Evolutionary conservation across 2,797 vertebrate species (phyloP), one percentile per base, ranked within the genome.

Genomic region (Hippocampus kuda): DNA sequence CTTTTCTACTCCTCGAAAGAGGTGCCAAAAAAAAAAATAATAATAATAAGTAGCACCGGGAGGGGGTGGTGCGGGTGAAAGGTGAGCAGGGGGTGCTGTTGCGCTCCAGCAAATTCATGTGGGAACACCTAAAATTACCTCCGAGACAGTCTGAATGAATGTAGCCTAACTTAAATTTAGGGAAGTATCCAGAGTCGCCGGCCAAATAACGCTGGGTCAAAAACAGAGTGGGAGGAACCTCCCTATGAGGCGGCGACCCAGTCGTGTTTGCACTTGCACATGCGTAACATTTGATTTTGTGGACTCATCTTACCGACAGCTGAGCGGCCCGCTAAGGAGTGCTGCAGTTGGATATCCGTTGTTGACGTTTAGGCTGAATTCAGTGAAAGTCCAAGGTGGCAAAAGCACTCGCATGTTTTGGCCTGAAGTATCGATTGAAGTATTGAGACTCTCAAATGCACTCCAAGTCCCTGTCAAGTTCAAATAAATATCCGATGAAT

Each of bases 261-360:
- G 16, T 49, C 48, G 48, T 49, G 4, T 49, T 77, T 73, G 49
- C 69, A 66, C 42, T 49, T 49, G 42, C 38, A 26, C 46, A 48
- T 26, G 42, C 48, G 68, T 20, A 70, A 63, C 54, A 59, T 42
- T 57, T 26, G 41, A 68, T 73, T 68, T 67, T 77, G 79, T 75
- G 34, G 75, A 72, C 79, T 84, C 79, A 75, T 78, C 79, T 84
- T 81, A 73, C 66, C 24, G 72, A 74, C 72, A 75, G 77, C 75
- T 75, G 73, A 79, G 69, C 64, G 0, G 65, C 51, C 68, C 41
- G n/a, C 51, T 9, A 53, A 53, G 3, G 22, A 34, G 66, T 44
- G 20, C 61, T 2, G 0, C 4, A 16, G 5, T 69, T 68, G 12
- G 2, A 2, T 5, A 13, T 44, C 42, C 46, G 66, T 64, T 73